Percentiles rank a stretch among this genome's conserved stretches.
Evolutionary conservation across 2,797 vertebrate genomes (phyloP).

Genomic region (Scolopax rusticola): DNA sequence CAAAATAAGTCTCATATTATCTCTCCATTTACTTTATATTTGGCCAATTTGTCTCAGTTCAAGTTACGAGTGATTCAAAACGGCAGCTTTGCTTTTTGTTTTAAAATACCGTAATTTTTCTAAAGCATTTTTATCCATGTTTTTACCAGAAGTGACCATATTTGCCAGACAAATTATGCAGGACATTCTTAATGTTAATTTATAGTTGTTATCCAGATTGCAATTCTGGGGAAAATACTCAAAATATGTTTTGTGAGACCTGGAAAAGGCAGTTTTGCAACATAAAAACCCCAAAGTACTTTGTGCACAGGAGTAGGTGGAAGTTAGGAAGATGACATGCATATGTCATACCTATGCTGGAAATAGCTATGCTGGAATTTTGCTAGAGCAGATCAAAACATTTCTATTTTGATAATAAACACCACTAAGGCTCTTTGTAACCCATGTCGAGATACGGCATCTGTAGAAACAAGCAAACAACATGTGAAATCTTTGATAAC

Average conservation of each 20-base stretch:
- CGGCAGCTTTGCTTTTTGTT: background rate
- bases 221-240: background rate
- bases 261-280: background rate
- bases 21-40: background rate
- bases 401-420: background rate
- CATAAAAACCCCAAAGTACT: background rate
- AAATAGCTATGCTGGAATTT: background rate
- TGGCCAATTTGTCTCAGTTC: background rate
- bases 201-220: background rate
- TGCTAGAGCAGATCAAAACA: background rate
- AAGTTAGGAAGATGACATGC: background rate
- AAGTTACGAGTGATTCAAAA: background rate
- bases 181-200: background rate
- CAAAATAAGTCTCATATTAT: background rate
- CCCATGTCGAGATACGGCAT: background rate
- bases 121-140: background rate
- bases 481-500: rapidly evolving
- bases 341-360: no score
- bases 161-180: background rate
- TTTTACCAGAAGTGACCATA: background rate
- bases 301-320: background rate
- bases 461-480: background rate
- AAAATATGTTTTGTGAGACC: background rate
- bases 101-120: background rate
- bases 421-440: background rate